Base-by-base conservation (phyloP, 2,113 vertebrate genomes). In the Sinocyclocheilus maitianheensis region DNA sequence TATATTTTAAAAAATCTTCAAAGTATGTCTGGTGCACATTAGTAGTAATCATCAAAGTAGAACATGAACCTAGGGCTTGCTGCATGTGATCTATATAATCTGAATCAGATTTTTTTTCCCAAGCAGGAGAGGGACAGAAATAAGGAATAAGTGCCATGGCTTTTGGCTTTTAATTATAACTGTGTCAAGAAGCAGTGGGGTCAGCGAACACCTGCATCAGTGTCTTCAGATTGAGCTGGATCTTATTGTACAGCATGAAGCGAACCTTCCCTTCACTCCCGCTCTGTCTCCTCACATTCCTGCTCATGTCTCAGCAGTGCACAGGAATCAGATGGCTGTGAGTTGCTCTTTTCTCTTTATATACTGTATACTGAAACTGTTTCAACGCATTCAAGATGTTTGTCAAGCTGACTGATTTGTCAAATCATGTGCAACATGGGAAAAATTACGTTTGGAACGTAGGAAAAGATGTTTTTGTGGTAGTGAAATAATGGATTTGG, bases 251-350 rank as follows among this genome's bases (percentile, higher is more conserved):
- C 90, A 93, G 90, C 90, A 95, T 96, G 94, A 94, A 91, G 94
- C 93, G 88, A 87, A 84, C 87, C 89, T 92, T 90, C 93, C 48
- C 86, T 89, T 95, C 89, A 20, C 94, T 96, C 89, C 92, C 95
- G 87, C 91, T 95, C 24, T 92, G 91, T 87, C 94, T 97, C 93
- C 95, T 97, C 85, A 91, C 95, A 22, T 92, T 97, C 88, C 91
- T 97, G 88, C 93, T 98, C 91, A 96, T 98, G 90, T 95, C 93
- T n/a, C 94, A 97, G 89, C 90, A 97, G 89, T 97, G 97, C 95
- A 94, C 94, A 1, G 97, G 97, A 91, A 99, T 99, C 94, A 97
- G 97, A 94, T 99, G 98, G 98, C 96, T 99, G 98, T 99, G 94
- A 99, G 98, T 97, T 93, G 91, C 77, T 76, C 46, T 58, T 46